Conservation (phyloP, 2,797 vertebrate genomes). For the Aplochiton taeniatus region DNA sequence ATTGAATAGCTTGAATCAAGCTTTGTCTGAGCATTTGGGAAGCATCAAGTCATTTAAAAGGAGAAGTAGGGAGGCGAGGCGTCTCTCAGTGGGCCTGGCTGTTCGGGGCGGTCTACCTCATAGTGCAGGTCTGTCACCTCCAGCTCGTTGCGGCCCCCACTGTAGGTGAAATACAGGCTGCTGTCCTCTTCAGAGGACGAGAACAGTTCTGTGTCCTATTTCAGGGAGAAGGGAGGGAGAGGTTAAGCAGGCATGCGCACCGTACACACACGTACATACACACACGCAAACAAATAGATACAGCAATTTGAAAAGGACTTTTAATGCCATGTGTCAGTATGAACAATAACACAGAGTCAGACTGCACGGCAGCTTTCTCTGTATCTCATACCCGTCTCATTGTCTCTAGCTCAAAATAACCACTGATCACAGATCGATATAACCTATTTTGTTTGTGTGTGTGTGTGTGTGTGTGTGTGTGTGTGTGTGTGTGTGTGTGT, state of each 20-base stretch:
- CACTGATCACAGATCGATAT: too few relatives aligned
- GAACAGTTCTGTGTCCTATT: constrained; percentile 79
- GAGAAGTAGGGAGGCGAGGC: not conserved
- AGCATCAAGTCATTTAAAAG: not conserved
- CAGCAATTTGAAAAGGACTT: too few relatives aligned
- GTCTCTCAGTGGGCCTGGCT: not conserved
- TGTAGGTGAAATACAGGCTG: constrained; percentile 95
- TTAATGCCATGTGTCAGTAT: too few relatives aligned
- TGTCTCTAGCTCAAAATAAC: too few relatives aligned
- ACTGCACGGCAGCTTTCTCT: too few relatives aligned
- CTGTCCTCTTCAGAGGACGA: constrained; percentile 85
- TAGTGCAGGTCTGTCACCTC: constrained; percentile 90
- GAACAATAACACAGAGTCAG: too few relatives aligned
- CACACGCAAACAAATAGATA: too few relatives aligned
- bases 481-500: not conserved
- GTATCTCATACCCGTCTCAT: too few relatives aligned
- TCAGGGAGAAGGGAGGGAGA: constrained; percentile 41
- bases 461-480: not conserved
- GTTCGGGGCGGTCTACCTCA: constrained; percentile 73
- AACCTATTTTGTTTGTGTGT: not conserved
- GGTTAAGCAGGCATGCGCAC: not conserved
- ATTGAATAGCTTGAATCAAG: too few relatives aligned
- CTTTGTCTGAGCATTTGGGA: too few relatives aligned
- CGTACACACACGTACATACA: too few relatives aligned
- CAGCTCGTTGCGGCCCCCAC: constrained; percentile 83